Conservation (phyloP, 2,888 invertebrate species). For the Archaeoteleia sp. region DNA sequence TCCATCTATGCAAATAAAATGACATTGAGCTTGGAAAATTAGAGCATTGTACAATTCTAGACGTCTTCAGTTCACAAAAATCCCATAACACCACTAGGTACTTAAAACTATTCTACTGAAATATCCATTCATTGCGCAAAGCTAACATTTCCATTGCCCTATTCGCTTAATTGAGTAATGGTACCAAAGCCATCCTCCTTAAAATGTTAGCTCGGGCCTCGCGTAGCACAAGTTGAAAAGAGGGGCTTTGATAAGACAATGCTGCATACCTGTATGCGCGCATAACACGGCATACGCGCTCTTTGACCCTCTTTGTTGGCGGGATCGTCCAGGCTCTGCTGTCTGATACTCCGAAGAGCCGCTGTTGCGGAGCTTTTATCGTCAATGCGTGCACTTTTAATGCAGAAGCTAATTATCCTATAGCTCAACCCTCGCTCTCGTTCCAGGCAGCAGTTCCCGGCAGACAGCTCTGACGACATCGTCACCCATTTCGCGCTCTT, state of each 20-base stretch:
- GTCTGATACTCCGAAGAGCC: conserved; percentile 21
- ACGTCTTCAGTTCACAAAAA: too few species aligned
- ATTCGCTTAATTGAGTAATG: not conserved
- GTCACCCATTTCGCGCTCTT: conserved; percentile 7
- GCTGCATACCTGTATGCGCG: conserved; percentile 1
- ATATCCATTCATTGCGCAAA: too few species aligned
- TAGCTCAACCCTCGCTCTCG: conserved; percentile 6
- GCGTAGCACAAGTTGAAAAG: too few species aligned
- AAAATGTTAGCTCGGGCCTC: too few species aligned
- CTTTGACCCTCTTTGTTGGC: conserved; percentile 17
- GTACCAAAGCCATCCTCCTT: too few species aligned
- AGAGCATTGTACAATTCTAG: too few species aligned
- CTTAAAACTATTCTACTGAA: too few species aligned
- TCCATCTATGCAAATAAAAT: too few species aligned
- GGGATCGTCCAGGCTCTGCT: conserved; percentile 4
- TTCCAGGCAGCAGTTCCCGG: not conserved
- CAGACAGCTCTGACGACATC: conserved; percentile 6
- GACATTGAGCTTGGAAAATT: too few species aligned
- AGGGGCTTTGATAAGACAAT: conserved; percentile 16
- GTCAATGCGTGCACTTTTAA: conserved; percentile 39
- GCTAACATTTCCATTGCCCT: too few species aligned
- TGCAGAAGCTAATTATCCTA: conserved; percentile 41
- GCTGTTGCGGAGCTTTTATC: conserved; percentile 11
- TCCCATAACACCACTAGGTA: too few species aligned
- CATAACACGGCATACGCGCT: conserved; percentile 3